Conservation (phyloP, 2,888 invertebrate genomes). For the Plebejus melissa region DNA sequence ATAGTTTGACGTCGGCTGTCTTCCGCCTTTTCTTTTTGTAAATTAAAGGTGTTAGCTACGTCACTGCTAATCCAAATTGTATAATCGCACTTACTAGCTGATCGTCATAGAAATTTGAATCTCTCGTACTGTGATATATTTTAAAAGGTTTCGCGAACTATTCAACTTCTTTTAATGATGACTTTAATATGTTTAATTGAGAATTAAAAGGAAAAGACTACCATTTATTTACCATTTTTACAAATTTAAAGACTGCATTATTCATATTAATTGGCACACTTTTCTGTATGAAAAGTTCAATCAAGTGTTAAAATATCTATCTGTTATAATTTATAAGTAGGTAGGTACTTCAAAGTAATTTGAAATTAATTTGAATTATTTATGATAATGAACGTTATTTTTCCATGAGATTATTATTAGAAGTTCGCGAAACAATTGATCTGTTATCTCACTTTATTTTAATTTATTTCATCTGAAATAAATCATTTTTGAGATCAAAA, state of each 20-base stretch:
- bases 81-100: not conserved
- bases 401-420: not conserved
- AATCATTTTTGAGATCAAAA: not conserved
- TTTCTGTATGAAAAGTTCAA: too few relatives aligned
- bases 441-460: not conserved
- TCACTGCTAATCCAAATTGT: not conserved
- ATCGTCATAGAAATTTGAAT: not conserved
- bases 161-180: too few relatives aligned
- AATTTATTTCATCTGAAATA: not conserved
- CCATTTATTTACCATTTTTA: too few relatives aligned
- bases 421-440: not conserved
- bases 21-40: not conserved
- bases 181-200: too few relatives aligned
- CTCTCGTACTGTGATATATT: slow-evolving; percentile 24
- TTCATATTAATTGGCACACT: too few relatives aligned
- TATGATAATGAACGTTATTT: not conserved
- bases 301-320: too few relatives aligned
- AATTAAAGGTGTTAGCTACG: slow-evolving; percentile 6
- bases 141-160: slow-evolving; percentile 13
- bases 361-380: too few relatives aligned
- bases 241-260: too few relatives aligned
- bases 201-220: too few relatives aligned
- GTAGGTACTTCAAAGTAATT: too few relatives aligned
- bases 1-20: not conserved
- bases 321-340: too few relatives aligned